Conservation (phyloP, 2,113 vertebrate species). For the Uria lomvia region DNA sequence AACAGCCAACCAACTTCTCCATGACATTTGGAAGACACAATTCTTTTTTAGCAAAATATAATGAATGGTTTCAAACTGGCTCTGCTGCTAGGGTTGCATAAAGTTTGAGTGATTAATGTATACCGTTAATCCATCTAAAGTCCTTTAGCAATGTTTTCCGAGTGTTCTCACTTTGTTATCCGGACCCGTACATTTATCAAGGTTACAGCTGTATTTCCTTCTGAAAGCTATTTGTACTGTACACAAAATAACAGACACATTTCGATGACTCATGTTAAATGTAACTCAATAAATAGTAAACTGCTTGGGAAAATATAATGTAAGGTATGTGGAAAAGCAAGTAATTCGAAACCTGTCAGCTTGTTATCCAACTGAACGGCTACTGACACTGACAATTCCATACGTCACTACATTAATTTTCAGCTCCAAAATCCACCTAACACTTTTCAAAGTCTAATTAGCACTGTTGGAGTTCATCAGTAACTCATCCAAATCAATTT, state of each 20-base stretch:
- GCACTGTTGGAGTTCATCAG: not conserved
- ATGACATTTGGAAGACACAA: not conserved
- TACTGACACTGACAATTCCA: not conserved
- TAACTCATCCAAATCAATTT: not conserved
- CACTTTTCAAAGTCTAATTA: not conserved
- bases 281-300: not conserved
- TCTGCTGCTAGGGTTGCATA: not conserved
- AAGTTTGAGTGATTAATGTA: not conserved
- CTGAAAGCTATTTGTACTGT: not conserved
- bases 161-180: not conserved
- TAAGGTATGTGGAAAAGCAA: not conserved
- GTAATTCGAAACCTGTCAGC: not conserved
- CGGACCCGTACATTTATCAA: not conserved
- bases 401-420: not conserved
- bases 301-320: not conserved
- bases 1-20: not conserved
- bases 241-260: not conserved
- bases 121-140: not conserved
- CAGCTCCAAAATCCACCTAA: not conserved
- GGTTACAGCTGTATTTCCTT: not conserved
- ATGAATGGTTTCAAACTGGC: not conserved
- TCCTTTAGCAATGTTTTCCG: not conserved
- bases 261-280: not conserved
- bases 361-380: not conserved
- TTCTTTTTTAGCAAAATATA: not conserved